phyloP scores from a whole-genome alignment of 2,113 vertebrate species.

The Microtus montanus region DNA sequence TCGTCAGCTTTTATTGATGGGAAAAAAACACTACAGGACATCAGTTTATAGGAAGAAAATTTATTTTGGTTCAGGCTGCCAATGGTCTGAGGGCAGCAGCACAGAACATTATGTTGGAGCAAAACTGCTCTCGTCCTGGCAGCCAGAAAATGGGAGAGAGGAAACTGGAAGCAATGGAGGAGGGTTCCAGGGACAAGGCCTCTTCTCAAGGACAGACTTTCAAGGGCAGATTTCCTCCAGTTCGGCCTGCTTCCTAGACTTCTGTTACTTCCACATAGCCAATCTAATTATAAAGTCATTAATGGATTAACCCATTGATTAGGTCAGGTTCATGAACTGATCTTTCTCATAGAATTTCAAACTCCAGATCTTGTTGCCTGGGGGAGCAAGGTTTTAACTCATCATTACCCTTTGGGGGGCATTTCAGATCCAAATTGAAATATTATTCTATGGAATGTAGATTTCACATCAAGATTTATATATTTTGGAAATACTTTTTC shows the following conservation, averaged over 20 bases:
- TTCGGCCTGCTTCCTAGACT: not conserved
- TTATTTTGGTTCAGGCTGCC: not conserved
- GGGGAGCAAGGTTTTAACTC: not conserved
- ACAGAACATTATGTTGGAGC: not conserved
- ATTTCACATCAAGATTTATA: not conserved
- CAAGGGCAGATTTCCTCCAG: not conserved
- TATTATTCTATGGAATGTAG: not conserved
- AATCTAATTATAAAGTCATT: not conserved
- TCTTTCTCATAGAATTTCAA: not conserved
- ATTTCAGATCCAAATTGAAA: not conserved
- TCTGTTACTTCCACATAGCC: not conserved
- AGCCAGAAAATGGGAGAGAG: not conserved
- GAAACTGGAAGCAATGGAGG: no score
- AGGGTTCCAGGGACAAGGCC: not conserved
- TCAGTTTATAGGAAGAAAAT: not conserved
- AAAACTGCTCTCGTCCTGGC: not conserved
- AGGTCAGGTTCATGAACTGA: not conserved
- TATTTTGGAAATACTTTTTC: not conserved
- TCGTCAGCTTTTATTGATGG: not conserved
- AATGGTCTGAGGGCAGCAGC: not conserved
- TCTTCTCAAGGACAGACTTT: not conserved
- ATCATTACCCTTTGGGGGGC: not conserved
- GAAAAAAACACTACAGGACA: not conserved
- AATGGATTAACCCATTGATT: no score
- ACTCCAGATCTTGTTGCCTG: not conserved